Conservation (phyloP, 1,140 invertebrate genomes). For the Drosophila athabasca region DNA sequence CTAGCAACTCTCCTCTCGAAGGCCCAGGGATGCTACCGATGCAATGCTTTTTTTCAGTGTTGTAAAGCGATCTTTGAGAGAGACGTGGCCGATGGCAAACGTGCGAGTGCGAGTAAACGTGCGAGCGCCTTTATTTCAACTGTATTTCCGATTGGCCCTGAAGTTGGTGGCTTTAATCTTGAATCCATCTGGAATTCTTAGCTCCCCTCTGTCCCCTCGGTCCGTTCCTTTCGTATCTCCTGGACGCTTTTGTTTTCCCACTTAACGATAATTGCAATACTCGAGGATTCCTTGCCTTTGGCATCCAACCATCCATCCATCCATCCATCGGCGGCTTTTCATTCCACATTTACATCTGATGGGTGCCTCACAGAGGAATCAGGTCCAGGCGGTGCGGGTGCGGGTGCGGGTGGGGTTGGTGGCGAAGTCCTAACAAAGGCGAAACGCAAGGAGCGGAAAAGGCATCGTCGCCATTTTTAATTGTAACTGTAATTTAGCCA, state of each 20-base stretch:
- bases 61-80: no score
- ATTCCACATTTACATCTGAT: conserved; percentile 39
- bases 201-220: background rate
- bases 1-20: no score
- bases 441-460: conserved; percentile 33
- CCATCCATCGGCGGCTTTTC: conserved; percentile 16
- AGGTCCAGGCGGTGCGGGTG: background rate
- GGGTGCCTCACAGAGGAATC: background rate
- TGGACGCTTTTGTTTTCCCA: conserved; percentile 13
- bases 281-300: conserved; percentile 33
- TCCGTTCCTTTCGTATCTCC: background rate
- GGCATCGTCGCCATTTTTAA: conserved; percentile 75
- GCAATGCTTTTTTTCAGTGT: no score
- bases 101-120: no score
- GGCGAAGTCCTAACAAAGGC: background rate
- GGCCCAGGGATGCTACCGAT: no score
- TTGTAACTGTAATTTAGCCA: conserved; percentile 82
- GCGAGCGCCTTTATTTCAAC: background rate
- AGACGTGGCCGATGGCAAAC: no score
- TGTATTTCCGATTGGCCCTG: background rate
- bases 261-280: conserved; percentile 71
- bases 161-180: conserved; percentile 24
- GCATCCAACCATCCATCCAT: background rate
- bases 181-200: conserved; percentile 27
- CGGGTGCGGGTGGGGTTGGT: no score